These are phyloP conservation scores for Epistrophe eligans DNA, from an alignment of 2,888 invertebrate genomes.

Conservation along the genomic window DNA sequence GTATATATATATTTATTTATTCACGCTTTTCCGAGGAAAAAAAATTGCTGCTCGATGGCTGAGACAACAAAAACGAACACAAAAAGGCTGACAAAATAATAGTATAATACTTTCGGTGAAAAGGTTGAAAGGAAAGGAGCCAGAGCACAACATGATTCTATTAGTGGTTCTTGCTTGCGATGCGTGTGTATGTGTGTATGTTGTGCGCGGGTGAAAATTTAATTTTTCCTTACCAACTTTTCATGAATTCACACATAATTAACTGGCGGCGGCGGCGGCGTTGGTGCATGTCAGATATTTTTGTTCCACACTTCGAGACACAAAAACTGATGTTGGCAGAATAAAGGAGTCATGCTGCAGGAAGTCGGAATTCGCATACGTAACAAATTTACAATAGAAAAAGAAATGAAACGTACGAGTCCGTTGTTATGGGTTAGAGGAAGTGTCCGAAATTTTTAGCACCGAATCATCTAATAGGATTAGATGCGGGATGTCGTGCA, in stretches of 20 bases:
- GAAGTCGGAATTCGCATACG: constrained; percentile 32
- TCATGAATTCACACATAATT: constrained; percentile 75
- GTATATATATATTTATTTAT: not conserved
- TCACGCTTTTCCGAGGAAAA: constrained; percentile 50
- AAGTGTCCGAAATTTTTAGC: constrained; percentile 22
- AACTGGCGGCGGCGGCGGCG: constrained; percentile 46
- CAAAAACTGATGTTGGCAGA: constrained; percentile 20
- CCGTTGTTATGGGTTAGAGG: not conserved
- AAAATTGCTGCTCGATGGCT: constrained; percentile 35
- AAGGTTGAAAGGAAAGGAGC: constrained; percentile 13
- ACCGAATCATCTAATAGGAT: constrained; percentile 39
- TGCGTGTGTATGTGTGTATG: constrained; percentile 12
- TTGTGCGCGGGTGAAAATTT: constrained; percentile 51
- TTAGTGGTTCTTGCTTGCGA: constrained; percentile 43
- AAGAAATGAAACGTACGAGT: not conserved
- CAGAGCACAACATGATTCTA: constrained; percentile 63
- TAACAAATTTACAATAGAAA: constrained; percentile 61
- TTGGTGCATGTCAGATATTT: constrained; percentile 61
- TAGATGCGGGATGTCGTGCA: constrained; percentile 35
- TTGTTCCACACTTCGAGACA: constrained; percentile 50
- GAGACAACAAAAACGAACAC: constrained; percentile 44
- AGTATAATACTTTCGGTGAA: constrained; percentile 44
- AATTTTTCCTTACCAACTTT: constrained; percentile 66
- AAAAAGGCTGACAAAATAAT: constrained; percentile 44
- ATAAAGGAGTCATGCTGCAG: constrained; percentile 10